phyloP scores from a whole-genome alignment of 1,140 invertebrate genomes.

The Nasonia giraulti region DNA sequence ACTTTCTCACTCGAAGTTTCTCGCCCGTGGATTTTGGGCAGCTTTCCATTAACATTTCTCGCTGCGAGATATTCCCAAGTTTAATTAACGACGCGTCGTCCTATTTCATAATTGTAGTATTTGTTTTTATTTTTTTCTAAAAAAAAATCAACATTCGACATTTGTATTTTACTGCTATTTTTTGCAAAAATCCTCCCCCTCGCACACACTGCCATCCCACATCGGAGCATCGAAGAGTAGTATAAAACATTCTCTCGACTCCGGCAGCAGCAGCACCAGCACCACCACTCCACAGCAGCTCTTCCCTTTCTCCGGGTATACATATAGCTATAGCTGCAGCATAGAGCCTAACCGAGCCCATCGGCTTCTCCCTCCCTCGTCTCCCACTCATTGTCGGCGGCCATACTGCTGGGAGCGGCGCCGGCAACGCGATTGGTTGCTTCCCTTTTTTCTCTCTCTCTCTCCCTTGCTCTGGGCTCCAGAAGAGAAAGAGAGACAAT shows the following conservation, averaged over 20 bases:
- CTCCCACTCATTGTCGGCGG: conserved; percentile 55
- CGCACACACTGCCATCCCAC: background rate
- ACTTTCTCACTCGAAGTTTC: background rate
- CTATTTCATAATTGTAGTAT: too few species aligned
- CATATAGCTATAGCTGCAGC: too few species aligned
- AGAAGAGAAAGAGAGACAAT: conserved; percentile 53
- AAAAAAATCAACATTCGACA: too few species aligned
- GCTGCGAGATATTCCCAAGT: background rate
- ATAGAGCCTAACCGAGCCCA: background rate
- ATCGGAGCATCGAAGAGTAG: background rate
- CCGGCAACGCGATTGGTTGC: conserved; percentile 25
- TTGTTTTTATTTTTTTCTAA: too few species aligned
- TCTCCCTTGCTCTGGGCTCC: background rate
- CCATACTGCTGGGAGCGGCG: conserved; percentile 28
- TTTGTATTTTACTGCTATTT: background rate
- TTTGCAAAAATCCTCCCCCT: background rate
- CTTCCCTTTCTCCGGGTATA: background rate
- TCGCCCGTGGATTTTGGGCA: background rate
- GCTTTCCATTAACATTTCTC: background rate
- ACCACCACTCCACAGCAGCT: conserved; percentile 8
- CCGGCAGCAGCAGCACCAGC: background rate
- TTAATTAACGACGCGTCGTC: too few species aligned
- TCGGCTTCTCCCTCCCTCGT: background rate
- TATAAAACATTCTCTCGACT: background rate
- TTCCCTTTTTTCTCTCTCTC: conserved; percentile 17